Base-by-base conservation (phyloP, 35 echinoderm and acorn worm species). In the Strongylocentrotus purpuratus region DNA sequence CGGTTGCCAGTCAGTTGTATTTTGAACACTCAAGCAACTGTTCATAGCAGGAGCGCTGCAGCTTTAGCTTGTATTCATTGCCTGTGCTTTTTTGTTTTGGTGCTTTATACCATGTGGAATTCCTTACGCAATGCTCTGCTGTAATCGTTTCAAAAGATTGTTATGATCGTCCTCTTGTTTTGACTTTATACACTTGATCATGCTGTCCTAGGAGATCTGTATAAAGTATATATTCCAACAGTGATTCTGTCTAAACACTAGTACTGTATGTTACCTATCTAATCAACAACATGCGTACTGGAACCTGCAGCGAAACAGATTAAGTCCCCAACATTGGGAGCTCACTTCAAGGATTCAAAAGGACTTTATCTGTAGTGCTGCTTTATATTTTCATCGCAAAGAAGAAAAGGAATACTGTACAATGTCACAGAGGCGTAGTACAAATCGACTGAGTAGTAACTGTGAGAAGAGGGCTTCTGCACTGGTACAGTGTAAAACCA, bases 391-490 rank as follows among this genome's bases (percentile, higher is more conserved):
- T 22, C 65, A 78, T 28, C 25, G 7, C 22, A 28, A 78, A 28
- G 65, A 78, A 78, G 22, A 78, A 2, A n/a, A 78, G 65, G 20
- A 78, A 78, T 89, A 89, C n/a, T 47, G 7, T 32, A 93, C 9
- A 48, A 93, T 93, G 91, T 93, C 91, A 20, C 91, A 93, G 46
- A 93, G 48, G 25, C 45, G 48, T 93, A 58, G 25, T 91, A 33
- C 31, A 46, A 93, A 52, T 93, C 50, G 91, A 93, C 46, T 58
- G 48, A 93, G 48, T 58, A 47, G 91, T 13, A 58, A 93, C 31
- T 47, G 91, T 58, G 91, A 93, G 45, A 93, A 58, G 46, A 50
- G 91, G n/a, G 91, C 91, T n/a, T 93, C 91, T 46, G 91, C 91
- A 15, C 12, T 93, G 31, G 45, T 93, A 93, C 91, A 50, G 15